Conservation (phyloP, 2,113 vertebrate genomes). For the Regulus satrapa region DNA sequence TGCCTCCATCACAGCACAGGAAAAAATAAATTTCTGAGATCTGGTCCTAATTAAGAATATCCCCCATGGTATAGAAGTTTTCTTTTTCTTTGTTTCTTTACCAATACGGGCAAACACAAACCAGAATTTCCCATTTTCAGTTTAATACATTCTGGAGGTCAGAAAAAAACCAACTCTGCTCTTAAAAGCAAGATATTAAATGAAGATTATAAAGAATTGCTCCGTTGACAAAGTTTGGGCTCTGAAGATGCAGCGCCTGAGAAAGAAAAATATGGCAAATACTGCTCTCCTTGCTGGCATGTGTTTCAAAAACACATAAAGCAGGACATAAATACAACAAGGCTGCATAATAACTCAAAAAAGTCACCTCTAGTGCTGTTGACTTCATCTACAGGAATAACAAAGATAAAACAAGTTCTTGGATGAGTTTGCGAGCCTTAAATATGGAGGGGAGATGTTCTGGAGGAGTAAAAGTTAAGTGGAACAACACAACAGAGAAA, state of each 20-base stretch:
- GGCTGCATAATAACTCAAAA: background rate
- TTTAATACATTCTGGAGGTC: background rate
- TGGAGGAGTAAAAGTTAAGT: background rate
- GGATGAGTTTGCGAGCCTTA: background rate
- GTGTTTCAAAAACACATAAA: background rate
- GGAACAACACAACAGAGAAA: background rate
- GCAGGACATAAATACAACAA: background rate
- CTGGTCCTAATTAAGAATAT: background rate
- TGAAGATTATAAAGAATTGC: background rate
- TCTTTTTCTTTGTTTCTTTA: background rate
- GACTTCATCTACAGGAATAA: background rate
- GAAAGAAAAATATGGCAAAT: background rate
- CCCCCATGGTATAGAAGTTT: accelerated
- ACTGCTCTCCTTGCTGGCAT: background rate
- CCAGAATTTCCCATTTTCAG: background rate
- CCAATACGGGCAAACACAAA: background rate
- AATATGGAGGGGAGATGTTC: background rate
- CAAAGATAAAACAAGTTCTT: background rate
- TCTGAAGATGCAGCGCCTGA: background rate
- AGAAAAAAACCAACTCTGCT: background rate
- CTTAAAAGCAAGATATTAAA: background rate
- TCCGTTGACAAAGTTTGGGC: background rate
- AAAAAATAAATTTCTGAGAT: background rate
- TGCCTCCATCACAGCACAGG: background rate
- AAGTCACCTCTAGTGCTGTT: background rate